Percentiles rank a stretch among this genome's conserved stretches.
Evolutionary conservation across 2,113 vertebrate genomes (phyloP).

Genomic region (Vombatus ursinus): DNA sequence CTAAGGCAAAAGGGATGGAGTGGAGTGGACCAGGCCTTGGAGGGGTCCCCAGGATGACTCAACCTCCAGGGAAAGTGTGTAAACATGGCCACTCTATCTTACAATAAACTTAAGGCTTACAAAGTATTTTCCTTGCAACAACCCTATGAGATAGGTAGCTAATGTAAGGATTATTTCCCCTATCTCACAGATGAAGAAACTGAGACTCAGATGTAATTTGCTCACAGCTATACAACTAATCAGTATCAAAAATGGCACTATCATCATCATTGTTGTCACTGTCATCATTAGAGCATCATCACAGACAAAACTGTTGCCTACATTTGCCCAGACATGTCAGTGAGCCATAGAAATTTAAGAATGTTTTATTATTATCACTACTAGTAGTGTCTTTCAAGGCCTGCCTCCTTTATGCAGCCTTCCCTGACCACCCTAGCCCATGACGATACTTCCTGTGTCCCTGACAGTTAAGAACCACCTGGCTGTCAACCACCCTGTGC

Average conservation of each 20-base stretch:
- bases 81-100: neutral
- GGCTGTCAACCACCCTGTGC: neutral
- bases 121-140: neutral
- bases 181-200: neutral
- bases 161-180: neutral
- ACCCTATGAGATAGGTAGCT: neutral
- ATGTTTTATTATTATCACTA: neutral
- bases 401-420: neutral
- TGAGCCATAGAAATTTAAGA: neutral
- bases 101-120: neutral
- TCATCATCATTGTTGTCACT: neutral
- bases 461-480: neutral
- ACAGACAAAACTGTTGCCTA: neutral
- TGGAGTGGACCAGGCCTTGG: neutral
- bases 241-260: neutral
- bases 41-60: neutral
- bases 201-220: neutral
- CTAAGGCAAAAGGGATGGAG: constrained; percentile 76
- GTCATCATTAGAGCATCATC: neutral
- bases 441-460: neutral
- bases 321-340: neutral
- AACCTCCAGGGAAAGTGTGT: neutral
- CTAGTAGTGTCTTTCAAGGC: neutral
- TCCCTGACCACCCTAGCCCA: neutral
- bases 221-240: neutral